These are phyloP conservation scores for Drosophila azteca DNA, from an alignment of 1,140 invertebrate species.

Conservation along the genomic window DNA sequence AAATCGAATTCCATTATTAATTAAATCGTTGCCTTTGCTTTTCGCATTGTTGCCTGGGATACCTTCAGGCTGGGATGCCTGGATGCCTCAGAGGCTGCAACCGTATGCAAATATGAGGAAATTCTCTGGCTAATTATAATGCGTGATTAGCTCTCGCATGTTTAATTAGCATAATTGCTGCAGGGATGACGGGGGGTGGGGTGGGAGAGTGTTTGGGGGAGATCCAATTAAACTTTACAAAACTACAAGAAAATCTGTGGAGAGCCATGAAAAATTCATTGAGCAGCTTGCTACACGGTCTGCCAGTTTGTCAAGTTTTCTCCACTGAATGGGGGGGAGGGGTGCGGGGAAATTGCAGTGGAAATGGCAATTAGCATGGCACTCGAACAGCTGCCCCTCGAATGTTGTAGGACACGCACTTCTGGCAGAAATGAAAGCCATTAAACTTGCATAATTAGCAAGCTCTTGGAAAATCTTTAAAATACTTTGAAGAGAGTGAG, in stretches of 20 bases:
- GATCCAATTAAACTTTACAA: conserved; percentile 59
- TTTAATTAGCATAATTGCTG: conserved; percentile 65
- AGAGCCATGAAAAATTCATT: conserved; percentile 24
- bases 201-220: background rate
- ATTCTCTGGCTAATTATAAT: conserved; percentile 18
- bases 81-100: conserved; percentile 24
- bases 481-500: background rate
- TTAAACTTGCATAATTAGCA: conserved; percentile 58
- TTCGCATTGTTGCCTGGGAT: background rate
- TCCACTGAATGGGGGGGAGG: background rate
- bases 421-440: conserved; percentile 26
- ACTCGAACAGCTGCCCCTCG: no score
- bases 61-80: no score
- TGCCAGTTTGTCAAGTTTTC: conserved; percentile 56
- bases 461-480: conserved; percentile 20
- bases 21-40: conserved; percentile 42
- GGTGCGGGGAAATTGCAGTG: conserved; percentile 49
- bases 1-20: conserved; percentile 49
- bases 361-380: conserved; percentile 58
- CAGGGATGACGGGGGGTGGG: background rate
- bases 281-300: conserved; percentile 34
- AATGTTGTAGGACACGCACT: conserved; percentile 38
- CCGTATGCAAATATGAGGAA: conserved; percentile 3
- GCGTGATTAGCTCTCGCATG: conserved; percentile 25
- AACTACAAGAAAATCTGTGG: conserved; percentile 21